Evolutionary conservation across 2,113 vertebrate genomes (phyloP).

Genomic region (Penelope pileata): DNA sequence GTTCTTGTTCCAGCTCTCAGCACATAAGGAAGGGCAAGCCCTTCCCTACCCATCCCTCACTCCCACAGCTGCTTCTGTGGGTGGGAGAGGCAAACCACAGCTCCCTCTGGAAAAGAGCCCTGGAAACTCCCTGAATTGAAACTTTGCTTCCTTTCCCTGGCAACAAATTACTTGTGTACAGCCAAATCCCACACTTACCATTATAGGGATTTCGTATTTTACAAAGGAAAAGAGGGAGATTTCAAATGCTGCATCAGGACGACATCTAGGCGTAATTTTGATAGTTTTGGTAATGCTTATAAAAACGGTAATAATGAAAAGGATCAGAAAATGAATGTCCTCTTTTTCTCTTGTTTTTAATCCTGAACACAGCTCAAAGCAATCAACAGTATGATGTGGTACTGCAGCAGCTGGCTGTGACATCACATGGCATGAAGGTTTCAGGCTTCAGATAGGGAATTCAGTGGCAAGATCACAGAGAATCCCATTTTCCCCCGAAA

Average conservation of each 20-base stretch:
- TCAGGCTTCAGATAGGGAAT: not conserved
- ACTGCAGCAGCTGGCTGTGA: not conserved
- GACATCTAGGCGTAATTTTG: constrained; percentile 20
- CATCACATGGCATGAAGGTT: not conserved
- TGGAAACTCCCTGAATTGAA: constrained; percentile 66
- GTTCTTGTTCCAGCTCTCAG: constrained; percentile 21
- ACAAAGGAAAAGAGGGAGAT: not conserved
- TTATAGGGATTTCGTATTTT: constrained; percentile 1
- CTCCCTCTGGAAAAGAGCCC: constrained; percentile 36
- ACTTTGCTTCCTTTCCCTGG: constrained; percentile 46
- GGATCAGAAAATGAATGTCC: not conserved
- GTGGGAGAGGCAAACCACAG: constrained; percentile 61
- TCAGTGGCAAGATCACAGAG: not conserved
- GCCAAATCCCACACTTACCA: constrained; percentile 52
- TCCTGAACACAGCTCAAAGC: not conserved
- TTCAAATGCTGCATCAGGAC: not conserved
- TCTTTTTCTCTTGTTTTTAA: not conserved
- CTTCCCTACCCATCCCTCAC: constrained; percentile 35
- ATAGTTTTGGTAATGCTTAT: not conserved
- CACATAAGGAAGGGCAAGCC: constrained; percentile 26
- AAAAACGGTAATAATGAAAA: not conserved
- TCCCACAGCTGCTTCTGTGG: constrained; percentile 59
- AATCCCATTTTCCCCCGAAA: not conserved
- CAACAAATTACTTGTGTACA: not conserved
- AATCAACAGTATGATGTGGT: not conserved